Conservation (phyloP, 2,888 invertebrate genomes). For the Minunthozetes semirufus region DNA sequence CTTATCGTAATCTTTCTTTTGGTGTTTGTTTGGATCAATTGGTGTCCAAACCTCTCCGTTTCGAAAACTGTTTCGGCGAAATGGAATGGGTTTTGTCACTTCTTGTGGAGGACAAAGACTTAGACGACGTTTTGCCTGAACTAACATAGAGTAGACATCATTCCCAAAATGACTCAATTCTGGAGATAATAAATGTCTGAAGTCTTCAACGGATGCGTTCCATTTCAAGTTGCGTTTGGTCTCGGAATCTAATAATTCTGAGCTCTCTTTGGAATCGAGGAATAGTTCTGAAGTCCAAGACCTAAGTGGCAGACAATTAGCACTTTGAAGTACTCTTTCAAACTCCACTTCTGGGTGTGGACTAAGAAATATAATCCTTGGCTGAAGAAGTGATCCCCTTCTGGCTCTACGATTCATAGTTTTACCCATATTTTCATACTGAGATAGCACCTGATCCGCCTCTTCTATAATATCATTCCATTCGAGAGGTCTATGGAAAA, state of each 20-base stretch:
- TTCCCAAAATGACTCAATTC: slow-evolving; percentile 25
- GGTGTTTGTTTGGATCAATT: slow-evolving; percentile 16
- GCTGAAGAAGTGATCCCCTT: slow-evolving; percentile 32
- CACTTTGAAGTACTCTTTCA: slow-evolving; percentile 26
- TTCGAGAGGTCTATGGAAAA: not conserved
- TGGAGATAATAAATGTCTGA: slow-evolving; percentile 30
- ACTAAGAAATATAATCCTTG: slow-evolving; percentile 26
- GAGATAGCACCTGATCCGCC: slow-evolving; percentile 26
- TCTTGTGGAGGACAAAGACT: slow-evolving; percentile 19
- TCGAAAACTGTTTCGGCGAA: slow-evolving; percentile 25
- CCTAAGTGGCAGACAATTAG: slow-evolving; percentile 16
- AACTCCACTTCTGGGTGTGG: slow-evolving; percentile 26
- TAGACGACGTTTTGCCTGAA: slow-evolving; percentile 24
- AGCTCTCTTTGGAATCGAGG: slow-evolving; percentile 3
- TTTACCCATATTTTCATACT: not conserved
- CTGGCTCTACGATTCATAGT: not conserved
- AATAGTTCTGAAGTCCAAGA: slow-evolving; percentile 33
- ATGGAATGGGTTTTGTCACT: slow-evolving; percentile 12
- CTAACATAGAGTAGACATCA: slow-evolving; percentile 21
- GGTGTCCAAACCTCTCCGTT: slow-evolving; percentile 28
- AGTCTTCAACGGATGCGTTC: slow-evolving; percentile 27
- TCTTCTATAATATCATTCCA: slow-evolving; percentile 30
- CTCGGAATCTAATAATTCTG: slow-evolving; percentile 14
- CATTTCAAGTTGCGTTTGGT: slow-evolving; percentile 4
- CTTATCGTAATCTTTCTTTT: slow-evolving; percentile 25